These are phyloP conservation scores for Australoheros scitulus DNA, from an alignment of 2,113 vertebrate species.

Conservation along the genomic window DNA sequence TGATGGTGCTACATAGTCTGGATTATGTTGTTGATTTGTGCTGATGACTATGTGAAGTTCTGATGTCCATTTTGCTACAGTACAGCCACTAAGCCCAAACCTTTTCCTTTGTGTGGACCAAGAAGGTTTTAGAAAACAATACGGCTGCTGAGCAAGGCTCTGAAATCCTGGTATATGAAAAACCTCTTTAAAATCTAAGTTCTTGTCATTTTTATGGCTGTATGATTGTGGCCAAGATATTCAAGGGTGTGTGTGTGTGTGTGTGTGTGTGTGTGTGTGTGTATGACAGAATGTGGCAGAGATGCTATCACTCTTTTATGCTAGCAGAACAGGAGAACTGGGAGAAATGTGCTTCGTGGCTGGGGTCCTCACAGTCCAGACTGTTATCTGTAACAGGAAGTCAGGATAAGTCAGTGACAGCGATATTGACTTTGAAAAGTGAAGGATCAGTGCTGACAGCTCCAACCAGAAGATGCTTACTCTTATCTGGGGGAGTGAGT, in stretches of 20 bases:
- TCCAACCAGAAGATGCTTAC: constrained; percentile 2
- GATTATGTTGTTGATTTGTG: no score
- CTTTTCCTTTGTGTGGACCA: no score
- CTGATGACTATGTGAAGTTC: no score
- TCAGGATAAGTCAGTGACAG: background rate
- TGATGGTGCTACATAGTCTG: no score
- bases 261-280: background rate
- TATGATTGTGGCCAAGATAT: constrained; percentile 8
- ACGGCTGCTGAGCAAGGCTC: no score
- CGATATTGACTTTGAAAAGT: background rate
- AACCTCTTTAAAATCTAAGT: background rate
- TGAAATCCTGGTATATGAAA: constrained; percentile 31
- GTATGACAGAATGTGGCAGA: constrained; percentile 9
- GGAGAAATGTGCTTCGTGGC: constrained; percentile 87
- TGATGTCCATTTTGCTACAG: no score
- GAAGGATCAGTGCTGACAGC: background rate
- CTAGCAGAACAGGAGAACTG: constrained; percentile 88
- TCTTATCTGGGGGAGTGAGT: background rate
- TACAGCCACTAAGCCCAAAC: no score
- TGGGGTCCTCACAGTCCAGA: constrained; percentile 81
- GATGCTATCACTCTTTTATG: background rate
- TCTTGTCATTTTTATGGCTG: constrained; percentile 21
- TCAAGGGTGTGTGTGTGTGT: background rate
- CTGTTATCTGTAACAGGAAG: constrained; percentile 77
- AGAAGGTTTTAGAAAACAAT: no score